Conservation (phyloP, 2,113 vertebrate genomes). For the Salvelinus sp. region DNA sequence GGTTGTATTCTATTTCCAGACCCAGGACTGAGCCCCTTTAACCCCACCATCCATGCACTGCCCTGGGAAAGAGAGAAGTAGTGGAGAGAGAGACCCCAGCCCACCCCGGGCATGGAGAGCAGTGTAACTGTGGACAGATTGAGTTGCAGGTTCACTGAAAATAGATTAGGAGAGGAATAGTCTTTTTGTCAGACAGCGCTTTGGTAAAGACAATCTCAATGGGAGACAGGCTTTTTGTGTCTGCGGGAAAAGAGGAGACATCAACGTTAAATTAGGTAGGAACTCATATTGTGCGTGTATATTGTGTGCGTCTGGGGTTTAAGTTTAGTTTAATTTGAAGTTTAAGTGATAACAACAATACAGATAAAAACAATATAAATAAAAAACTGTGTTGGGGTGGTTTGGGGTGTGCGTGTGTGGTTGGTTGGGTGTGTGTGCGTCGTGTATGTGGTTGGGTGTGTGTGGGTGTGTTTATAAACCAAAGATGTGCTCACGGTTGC, state of each 20-base stretch:
- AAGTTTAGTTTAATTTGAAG: too few relatives aligned
- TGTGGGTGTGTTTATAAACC: slow-evolving; percentile 22
- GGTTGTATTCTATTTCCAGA: slow-evolving; percentile 70
- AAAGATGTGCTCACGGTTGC: too few relatives aligned
- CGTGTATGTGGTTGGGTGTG: slow-evolving; percentile 1
- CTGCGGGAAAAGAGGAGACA: slow-evolving; percentile 37
- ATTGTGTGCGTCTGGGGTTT: neutral
- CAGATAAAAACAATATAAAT: too few relatives aligned
- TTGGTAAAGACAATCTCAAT: slow-evolving; percentile 42
- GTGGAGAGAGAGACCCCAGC: slow-evolving; percentile 39
- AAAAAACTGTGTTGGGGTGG: too few relatives aligned
- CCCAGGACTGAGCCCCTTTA: slow-evolving; percentile 64
- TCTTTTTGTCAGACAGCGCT: slow-evolving; percentile 52
- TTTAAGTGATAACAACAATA: too few relatives aligned
- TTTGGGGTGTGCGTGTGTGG: neutral
- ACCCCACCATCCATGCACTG: slow-evolving; percentile 50
- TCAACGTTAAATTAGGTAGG: slow-evolving; percentile 61
- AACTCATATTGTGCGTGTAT: slow-evolving; percentile 1
- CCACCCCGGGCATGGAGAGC: slow-evolving; percentile 42
- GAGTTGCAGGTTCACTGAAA: slow-evolving; percentile 75
- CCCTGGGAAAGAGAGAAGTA: slow-evolving; percentile 30
- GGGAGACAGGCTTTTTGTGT: slow-evolving; percentile 48
- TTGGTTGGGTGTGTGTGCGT: too few relatives aligned
- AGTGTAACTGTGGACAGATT: slow-evolving; percentile 47
- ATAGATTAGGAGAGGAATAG: slow-evolving; percentile 66